Conservation (phyloP, 2,888 invertebrate species). For the Adela reaumurella region DNA sequence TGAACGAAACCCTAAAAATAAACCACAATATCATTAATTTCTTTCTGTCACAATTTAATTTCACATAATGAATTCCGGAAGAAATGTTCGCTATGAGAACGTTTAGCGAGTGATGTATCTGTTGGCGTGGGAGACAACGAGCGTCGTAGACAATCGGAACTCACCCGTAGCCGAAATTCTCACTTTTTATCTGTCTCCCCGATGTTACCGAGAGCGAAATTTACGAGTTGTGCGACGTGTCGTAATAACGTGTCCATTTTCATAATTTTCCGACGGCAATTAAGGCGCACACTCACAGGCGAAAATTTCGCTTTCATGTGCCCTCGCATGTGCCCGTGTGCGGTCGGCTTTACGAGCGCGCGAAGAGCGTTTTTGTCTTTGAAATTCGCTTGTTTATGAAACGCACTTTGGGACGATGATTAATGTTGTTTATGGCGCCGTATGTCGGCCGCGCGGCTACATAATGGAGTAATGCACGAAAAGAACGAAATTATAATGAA, state of each 20-base stretch:
- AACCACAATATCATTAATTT: too few species aligned
- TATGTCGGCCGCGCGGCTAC: background rate
- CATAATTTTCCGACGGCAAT: background rate
- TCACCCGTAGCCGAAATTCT: background rate
- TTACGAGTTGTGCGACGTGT: background rate
- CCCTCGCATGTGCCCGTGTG: background rate
- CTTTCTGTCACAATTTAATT: too few species aligned
- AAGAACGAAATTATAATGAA: too few species aligned
- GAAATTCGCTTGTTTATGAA: background rate
- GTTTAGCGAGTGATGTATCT: too few species aligned
- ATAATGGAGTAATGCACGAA: too few species aligned
- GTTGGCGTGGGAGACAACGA: too few species aligned
- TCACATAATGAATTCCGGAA: too few species aligned
- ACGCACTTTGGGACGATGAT: background rate
- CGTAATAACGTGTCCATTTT: background rate
- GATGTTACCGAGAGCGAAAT: background rate
- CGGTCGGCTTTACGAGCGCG: background rate
- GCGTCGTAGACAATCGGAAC: too few species aligned
- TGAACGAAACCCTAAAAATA: too few species aligned
- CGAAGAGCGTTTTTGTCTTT: background rate
- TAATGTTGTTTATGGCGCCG: background rate
- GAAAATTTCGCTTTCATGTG: background rate
- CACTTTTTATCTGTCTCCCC: background rate
- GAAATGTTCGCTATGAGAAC: too few species aligned
- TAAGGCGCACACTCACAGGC: background rate